Evolutionary conservation across 2,113 vertebrate species (phyloP).

Genomic region (Dryoscopus gambensis): DNA sequence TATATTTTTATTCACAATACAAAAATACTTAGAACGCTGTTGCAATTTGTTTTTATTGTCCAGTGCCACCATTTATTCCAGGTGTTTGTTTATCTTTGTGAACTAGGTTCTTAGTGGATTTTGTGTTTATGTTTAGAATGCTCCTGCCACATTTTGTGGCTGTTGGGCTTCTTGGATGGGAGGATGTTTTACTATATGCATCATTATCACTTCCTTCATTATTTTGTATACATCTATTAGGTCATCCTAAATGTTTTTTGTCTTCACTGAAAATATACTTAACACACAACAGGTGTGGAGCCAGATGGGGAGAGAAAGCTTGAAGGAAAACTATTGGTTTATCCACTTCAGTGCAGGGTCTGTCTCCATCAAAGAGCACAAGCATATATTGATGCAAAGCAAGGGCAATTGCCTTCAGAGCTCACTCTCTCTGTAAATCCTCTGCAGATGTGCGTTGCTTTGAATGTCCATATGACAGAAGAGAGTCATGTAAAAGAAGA

Average conservation of each 20-base stretch:
- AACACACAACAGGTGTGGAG: slow-evolving; percentile 29
- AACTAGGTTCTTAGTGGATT: neutral
- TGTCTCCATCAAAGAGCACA: neutral
- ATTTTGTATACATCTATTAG: slow-evolving; percentile 37
- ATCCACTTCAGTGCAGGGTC: neutral
- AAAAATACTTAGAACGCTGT: neutral
- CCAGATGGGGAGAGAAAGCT: neutral
- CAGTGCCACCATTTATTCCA: neutral
- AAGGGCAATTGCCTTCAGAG: neutral
- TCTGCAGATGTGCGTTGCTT: neutral
- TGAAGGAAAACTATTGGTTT: neutral
- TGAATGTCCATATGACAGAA: neutral
- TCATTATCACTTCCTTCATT: slow-evolving; percentile 51
- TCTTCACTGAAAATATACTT: slow-evolving; percentile 13
- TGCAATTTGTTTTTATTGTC: neutral
- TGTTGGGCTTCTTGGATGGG: neutral
- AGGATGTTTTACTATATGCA: slow-evolving; percentile 8
- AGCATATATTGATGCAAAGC: neutral
- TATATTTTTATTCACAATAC: neutral
- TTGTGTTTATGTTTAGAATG: neutral
- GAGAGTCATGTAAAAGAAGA: neutral
- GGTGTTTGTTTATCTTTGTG: neutral
- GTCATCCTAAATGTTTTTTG: slow-evolving; percentile 41
- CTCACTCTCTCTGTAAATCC: neutral
- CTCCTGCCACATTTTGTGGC: neutral